Percentiles rank a stretch among this genome's conserved stretches.
phyloP scores from a whole-genome alignment of 2,888 invertebrate genomes.

The Sepioteuthis lessoniana region DNA sequence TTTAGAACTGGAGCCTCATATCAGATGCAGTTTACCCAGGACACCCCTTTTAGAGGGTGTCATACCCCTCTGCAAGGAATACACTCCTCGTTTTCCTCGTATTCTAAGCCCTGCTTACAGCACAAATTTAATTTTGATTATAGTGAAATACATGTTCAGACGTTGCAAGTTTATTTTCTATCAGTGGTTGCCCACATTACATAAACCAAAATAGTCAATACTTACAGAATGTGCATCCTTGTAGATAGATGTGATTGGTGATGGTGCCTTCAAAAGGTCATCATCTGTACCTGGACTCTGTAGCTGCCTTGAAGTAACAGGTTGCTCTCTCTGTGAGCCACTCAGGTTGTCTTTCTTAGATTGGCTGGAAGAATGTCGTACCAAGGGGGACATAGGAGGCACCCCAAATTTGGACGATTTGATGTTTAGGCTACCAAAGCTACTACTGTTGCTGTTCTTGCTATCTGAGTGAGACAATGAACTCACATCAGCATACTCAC shows the following conservation, averaged over 20 bases:
- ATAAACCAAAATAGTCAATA: background rate
- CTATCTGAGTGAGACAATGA: conserved; percentile 59
- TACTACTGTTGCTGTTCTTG: conserved; percentile 47
- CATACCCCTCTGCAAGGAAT: too few relatives aligned
- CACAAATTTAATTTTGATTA: too few relatives aligned
- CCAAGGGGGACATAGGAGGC: background rate
- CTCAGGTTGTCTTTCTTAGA: background rate
- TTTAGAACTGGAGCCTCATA: too few relatives aligned
- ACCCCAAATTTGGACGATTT: background rate
- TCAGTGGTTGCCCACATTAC: too few relatives aligned
- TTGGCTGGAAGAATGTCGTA: background rate
- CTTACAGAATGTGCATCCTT: conserved; percentile 41
- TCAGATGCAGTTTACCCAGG: too few relatives aligned
- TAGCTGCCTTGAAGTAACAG: background rate
- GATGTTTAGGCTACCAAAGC: background rate
- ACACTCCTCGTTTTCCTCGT: too few relatives aligned
- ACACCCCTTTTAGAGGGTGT: too few relatives aligned
- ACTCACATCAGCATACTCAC: conserved; percentile 67
- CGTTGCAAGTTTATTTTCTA: too few relatives aligned
- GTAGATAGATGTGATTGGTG: conserved; percentile 42
- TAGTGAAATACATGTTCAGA: too few relatives aligned
- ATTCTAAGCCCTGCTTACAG: too few relatives aligned
- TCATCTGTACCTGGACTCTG: conserved; percentile 42
- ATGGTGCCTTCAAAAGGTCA: background rate
- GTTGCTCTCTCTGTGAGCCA: background rate